phyloP scores from a whole-genome alignment of 2,888 invertebrate genomes.

The Drosophila melanosoma region DNA sequence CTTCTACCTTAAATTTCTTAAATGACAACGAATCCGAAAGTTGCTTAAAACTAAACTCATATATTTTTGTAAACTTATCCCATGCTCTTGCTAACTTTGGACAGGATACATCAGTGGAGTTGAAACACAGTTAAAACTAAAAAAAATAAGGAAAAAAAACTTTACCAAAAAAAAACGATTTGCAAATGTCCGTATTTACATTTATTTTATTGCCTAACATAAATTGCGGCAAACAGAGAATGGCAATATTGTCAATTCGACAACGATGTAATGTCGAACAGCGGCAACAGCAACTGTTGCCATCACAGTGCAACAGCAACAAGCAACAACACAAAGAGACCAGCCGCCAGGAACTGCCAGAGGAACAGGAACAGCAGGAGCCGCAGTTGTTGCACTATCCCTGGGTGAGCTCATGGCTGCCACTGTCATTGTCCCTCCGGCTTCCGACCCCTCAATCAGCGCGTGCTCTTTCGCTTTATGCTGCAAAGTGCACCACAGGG shows the following conservation, averaged over 20 bases:
- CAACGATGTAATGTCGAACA: conserved; percentile 40
- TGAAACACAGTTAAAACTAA: not conserved
- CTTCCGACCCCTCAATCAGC: conserved; percentile 7
- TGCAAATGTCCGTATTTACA: conserved; percentile 45
- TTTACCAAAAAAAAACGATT: not conserved
- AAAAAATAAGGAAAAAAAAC: not conserved
- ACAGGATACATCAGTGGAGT: not conserved
- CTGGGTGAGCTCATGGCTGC: conserved; percentile 26
- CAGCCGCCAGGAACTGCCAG: conserved; percentile 58
- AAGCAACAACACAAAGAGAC: conserved; percentile 21
- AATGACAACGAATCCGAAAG: not conserved
- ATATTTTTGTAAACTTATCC: not conserved
- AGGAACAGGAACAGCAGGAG: conserved; percentile 15
- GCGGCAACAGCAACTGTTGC: conserved; percentile 65
- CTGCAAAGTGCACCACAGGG: conserved; percentile 75
- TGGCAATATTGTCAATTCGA: conserved; percentile 66
- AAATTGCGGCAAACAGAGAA: conserved; percentile 67
- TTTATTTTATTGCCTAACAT: conserved; percentile 73
- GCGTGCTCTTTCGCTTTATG: conserved; percentile 59
- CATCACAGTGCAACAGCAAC: conserved; percentile 33
- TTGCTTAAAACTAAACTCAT: not conserved
- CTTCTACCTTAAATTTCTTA: not conserved
- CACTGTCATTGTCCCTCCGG: conserved; percentile 18
- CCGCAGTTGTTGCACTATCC: conserved; percentile 30
- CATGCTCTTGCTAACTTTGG: not conserved